Percentiles rank a stretch among this genome's conserved stretches.
Evolutionary conservation across 2,113 vertebrate genomes (phyloP).

Genomic region (Campylorhamphus procurvoides): DNA sequence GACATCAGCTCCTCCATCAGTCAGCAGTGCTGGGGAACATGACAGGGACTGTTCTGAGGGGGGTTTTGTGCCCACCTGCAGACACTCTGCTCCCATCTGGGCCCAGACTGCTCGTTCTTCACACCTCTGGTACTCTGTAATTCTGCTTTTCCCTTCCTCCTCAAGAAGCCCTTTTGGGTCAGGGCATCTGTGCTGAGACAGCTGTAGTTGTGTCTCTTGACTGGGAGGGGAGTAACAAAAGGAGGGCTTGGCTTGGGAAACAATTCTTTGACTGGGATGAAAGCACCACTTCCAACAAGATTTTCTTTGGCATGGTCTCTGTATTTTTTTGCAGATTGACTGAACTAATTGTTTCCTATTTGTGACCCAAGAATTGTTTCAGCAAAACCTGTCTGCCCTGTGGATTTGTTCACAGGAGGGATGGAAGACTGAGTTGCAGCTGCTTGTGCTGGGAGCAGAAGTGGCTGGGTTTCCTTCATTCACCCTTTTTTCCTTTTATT

Average conservation of each 20-base stretch:
- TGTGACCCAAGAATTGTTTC: constrained; percentile 49
- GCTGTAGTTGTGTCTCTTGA: not conserved
- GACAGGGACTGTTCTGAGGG: not conserved
- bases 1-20: not conserved
- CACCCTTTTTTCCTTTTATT: not conserved
- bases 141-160: not conserved
- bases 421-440: not conserved
- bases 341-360: constrained; percentile 63
- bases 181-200: not conserved
- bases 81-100: not conserved
- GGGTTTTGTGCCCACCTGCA: not conserved
- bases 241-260: constrained; percentile 31
- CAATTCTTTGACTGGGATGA: constrained; percentile 31
- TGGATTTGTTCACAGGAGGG: not conserved
- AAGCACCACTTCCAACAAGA: constrained; percentile 21
- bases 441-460: not conserved
- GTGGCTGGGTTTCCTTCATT: not conserved
- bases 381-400: constrained; percentile 16
- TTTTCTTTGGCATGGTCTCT: constrained; percentile 59
- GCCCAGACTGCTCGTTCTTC: not conserved
- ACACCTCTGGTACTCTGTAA: not conserved
- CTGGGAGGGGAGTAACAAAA: not conserved
- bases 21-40: not conserved
- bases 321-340: constrained; percentile 52
- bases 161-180: not conserved